Conservation (phyloP, 2,888 invertebrate species). For the Petrolisthes cinctipes region DNA sequence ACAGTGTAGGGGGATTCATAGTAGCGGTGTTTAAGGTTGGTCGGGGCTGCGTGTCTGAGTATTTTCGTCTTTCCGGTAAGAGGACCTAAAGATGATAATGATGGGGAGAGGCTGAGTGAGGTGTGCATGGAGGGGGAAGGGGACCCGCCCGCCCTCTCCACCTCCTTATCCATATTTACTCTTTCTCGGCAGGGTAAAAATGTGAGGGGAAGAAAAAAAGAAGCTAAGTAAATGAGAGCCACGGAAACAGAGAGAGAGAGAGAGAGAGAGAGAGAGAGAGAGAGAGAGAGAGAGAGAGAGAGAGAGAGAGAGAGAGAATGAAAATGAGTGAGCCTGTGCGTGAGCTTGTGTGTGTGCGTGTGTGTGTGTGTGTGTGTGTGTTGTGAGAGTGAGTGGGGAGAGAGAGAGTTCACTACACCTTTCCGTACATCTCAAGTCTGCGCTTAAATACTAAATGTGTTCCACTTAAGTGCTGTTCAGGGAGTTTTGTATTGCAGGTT, state of each 20-base stretch:
- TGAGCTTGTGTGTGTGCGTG: too few species aligned
- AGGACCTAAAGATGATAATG: conserved; percentile 7
- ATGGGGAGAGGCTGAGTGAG: conserved; percentile 15
- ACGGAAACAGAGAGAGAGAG: background rate
- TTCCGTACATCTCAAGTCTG: background rate
- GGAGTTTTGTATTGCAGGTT: background rate
- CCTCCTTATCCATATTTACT: conserved; percentile 53
- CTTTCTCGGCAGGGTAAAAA: conserved; percentile 41
- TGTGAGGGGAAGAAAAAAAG: conserved; percentile 29
- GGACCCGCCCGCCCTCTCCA: conserved; percentile 14
- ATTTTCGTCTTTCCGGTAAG: background rate
- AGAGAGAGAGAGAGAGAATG: background rate
- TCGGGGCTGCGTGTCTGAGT: background rate
- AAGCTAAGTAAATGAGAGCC: conserved; percentile 49
- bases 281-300: background rate
- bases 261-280: background rate
- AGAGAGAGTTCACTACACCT: too few species aligned
- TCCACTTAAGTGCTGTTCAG: conserved; percentile 3
- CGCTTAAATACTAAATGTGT: conserved; percentile 15
- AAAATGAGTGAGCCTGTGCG: background rate
- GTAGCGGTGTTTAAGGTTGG: background rate
- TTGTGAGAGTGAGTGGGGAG: too few species aligned
- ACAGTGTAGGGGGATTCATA: background rate
- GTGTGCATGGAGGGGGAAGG: background rate
- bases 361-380: too few species aligned